phyloP scores from a whole-genome alignment of 2,888 invertebrate species.

The Agrenia bidenticulata region DNA sequence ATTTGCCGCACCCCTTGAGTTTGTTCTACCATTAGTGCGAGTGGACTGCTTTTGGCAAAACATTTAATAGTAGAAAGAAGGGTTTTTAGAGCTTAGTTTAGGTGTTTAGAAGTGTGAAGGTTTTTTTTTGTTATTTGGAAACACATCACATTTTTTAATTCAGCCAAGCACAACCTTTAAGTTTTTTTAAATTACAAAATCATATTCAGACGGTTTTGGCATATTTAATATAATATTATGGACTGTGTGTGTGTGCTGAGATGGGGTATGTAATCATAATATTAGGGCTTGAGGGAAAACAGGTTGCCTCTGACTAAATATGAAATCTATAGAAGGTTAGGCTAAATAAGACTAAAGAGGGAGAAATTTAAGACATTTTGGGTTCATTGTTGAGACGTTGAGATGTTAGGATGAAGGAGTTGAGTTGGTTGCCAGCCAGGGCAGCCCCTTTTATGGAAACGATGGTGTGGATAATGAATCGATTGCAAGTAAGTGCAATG shows the following conservation, averaged over 20 bases:
- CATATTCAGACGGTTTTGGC: not conserved
- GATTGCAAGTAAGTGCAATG: not conserved
- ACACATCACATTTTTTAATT: too few relatives aligned
- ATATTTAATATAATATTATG: too few relatives aligned
- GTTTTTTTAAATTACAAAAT: slow-evolving; percentile 2
- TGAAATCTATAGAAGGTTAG: too few relatives aligned
- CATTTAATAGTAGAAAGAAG: too few relatives aligned
- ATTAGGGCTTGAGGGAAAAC: not conserved
- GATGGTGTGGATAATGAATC: not conserved
- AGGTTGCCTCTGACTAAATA: not conserved
- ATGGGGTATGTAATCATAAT: slow-evolving; percentile 8
- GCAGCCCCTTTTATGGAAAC: not conserved
- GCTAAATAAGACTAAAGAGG: too few relatives aligned
- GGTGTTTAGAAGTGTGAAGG: too few relatives aligned
- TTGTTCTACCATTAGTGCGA: too few relatives aligned
- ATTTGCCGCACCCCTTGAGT: too few relatives aligned
- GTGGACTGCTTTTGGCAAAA: too few relatives aligned
- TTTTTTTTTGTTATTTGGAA: too few relatives aligned
- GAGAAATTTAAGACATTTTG: not conserved
- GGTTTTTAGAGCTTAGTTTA: too few relatives aligned
- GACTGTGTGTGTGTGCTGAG: too few relatives aligned
- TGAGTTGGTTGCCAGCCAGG: slow-evolving; percentile 5
- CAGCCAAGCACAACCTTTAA: not conserved
- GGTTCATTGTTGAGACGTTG: not conserved
- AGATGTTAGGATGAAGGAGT: not conserved